Evolutionary conservation across 2,797 vertebrate genomes (phyloP).

Genomic region (Dendrocincla tyrannina): DNA sequence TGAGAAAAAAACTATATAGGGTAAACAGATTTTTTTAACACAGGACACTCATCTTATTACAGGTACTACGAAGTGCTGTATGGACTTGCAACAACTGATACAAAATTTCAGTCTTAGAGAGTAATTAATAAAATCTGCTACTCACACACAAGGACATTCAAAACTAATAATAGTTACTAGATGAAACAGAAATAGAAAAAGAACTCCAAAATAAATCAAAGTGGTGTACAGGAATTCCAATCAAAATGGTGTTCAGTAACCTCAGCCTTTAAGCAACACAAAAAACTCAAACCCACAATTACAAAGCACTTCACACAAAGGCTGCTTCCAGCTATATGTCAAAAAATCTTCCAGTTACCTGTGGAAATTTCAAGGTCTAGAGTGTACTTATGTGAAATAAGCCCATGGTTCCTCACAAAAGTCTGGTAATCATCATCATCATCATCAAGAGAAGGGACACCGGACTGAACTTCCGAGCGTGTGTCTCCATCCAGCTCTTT

Average conservation of each 20-base stretch:
- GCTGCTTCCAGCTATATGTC: neutral
- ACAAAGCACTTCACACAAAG: neutral
- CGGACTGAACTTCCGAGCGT: neutral
- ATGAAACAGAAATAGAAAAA: neutral
- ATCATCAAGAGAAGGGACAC: neutral
- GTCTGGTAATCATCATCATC: conserved; percentile 44
- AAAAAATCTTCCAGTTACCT: conserved; percentile 70
- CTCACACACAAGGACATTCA: neutral
- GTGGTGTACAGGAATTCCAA: neutral
- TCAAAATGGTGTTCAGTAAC: neutral
- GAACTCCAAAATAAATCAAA: neutral
- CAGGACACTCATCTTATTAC: neutral
- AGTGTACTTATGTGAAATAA: conserved; percentile 87
- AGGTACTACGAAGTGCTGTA: neutral
- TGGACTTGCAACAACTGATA: neutral
- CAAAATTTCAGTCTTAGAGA: neutral
- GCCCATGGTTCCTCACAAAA: conserved; percentile 87
- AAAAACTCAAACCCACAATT: neutral
- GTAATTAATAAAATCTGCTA: neutral
- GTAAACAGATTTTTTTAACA: neutral
- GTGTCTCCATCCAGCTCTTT: neutral
- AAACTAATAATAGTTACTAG: neutral
- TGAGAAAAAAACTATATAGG: neutral
- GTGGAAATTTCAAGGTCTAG: conserved; percentile 84
- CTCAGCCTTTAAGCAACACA: neutral